Percentiles rank a stretch among this genome's conserved stretches.
Conservation (phyloP, 1,140 invertebrate species). For the Chelonus insularis region DNA sequence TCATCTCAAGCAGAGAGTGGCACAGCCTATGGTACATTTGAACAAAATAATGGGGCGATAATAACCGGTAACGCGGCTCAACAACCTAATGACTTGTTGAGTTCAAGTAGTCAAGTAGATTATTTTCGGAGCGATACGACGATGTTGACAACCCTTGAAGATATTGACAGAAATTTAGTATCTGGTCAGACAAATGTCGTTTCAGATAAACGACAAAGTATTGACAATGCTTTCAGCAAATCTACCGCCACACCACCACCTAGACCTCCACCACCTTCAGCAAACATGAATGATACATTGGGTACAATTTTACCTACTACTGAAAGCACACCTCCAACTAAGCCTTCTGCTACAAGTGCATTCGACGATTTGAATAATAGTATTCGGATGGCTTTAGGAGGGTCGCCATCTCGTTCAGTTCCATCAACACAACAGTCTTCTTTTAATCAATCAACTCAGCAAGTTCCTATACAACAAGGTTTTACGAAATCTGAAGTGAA, state of each 20-base stretch:
- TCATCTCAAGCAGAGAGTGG: constrained; percentile 37
- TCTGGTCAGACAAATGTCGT: no score
- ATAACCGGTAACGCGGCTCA: constrained; percentile 25
- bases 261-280: constrained; percentile 60
- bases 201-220: no score
- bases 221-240: constrained; percentile 41
- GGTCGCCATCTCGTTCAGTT: constrained; percentile 62
- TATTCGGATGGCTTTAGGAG: constrained; percentile 69
- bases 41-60: constrained; percentile 26
- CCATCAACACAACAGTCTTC: constrained; percentile 47
- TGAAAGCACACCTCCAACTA: constrained; percentile 23
- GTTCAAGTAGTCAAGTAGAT: constrained; percentile 52
- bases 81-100: constrained; percentile 53
- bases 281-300: constrained; percentile 50
- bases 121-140: constrained; percentile 55
- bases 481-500: not conserved
- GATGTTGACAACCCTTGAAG: constrained; percentile 44
- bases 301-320: no score
- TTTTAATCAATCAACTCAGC: constrained; percentile 37
- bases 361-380: constrained; percentile 74
- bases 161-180: constrained; percentile 42
- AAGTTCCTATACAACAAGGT: constrained; percentile 26
- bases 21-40: no score
- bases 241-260: constrained; percentile 58
- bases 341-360: constrained; percentile 62